Base-by-base conservation (phyloP, 2,113 vertebrate species). In the Lophotis ruficrista region DNA sequence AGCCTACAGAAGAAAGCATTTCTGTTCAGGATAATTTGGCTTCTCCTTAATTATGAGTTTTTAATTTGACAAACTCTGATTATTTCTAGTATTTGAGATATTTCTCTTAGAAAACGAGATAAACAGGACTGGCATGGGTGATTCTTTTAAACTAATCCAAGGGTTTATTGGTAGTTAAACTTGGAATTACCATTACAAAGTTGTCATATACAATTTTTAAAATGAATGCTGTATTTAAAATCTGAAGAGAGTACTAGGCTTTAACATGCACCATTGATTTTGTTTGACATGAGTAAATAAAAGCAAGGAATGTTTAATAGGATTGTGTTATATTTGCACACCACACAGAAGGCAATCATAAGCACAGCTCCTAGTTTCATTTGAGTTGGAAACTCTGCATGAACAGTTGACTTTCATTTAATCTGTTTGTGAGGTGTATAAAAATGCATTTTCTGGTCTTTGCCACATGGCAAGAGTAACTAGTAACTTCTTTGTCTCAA, bases 371-470 rank as follows among this genome's bases (percentile, higher is more conserved):
- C 89, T 84, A 20, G 48, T 93, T 95, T 94, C 41, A 95, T 96
- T 91, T 93, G 73, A 87, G 38, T 75, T 60, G 86, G 81, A 96
- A 97, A 61, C 53, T 48, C 45, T 86, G 51, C 53, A 51, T 79
- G 84, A 66, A 61, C 61, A 93, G 33, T 96, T 92, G 28, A 43
- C 91, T 96, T 94, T 89, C 78, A 71, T 93, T 94, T 89, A 84
- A 20, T 81, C 64, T 75, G 71, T 90, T 90, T 95, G 35, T 86
- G 65, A 85, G 45, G 37, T 86, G 33, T 53, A 83, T 96, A 89
- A 96, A 96, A 84, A 25, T 87, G 61, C 57, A 69, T 96, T 97
- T 97, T 93, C 43, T 7, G 10, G 71, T 96, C 61, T 84, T 97
- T 93, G 69, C 70, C 83, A 68, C 20, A 5, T 87, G 81, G 72